These are phyloP conservation scores for Archips crataeganus DNA, from an alignment of 2,888 invertebrate species.

Conservation along the genomic window DNA sequence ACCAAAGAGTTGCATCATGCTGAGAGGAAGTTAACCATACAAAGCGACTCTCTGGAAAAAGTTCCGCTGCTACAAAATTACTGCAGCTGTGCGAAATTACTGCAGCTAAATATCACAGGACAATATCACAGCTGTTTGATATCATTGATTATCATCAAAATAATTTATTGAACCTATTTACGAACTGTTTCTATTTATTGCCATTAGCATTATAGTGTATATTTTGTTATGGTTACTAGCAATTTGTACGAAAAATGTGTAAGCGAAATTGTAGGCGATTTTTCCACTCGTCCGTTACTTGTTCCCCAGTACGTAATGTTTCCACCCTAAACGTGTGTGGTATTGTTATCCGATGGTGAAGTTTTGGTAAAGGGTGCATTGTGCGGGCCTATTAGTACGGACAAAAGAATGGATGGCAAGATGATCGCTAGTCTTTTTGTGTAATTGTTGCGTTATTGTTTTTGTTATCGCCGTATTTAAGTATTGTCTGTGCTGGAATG, in stretches of 20 bases:
- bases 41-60: too few relatives aligned
- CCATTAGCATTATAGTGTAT: too few relatives aligned
- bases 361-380: slow-evolving; percentile 65
- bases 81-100: too few relatives aligned
- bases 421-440: slow-evolving; percentile 37
- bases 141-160: too few relatives aligned
- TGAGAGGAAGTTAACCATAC: too few relatives aligned
- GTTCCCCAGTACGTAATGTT: slow-evolving; percentile 51
- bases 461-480: slow-evolving; percentile 1
- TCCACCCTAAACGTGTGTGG: slow-evolving; percentile 66
- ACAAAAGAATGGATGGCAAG: slow-evolving; percentile 47
- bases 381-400: slow-evolving; percentile 46
- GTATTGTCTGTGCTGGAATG: slow-evolving; percentile 1
- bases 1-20: too few relatives aligned
- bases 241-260: not conserved
- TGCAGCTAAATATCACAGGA: too few relatives aligned
- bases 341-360: slow-evolving; percentile 70
- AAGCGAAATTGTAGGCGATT: not conserved
- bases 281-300: slow-evolving; percentile 52
- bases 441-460: slow-evolving; percentile 40
- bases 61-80: too few relatives aligned
- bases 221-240: too few relatives aligned
- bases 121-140: too few relatives aligned
- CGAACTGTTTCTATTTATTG: too few relatives aligned
- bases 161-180: too few relatives aligned